These are phyloP conservation scores for Colletes collaris DNA, from an alignment of 2,888 invertebrate genomes.

Conservation along the genomic window DNA sequence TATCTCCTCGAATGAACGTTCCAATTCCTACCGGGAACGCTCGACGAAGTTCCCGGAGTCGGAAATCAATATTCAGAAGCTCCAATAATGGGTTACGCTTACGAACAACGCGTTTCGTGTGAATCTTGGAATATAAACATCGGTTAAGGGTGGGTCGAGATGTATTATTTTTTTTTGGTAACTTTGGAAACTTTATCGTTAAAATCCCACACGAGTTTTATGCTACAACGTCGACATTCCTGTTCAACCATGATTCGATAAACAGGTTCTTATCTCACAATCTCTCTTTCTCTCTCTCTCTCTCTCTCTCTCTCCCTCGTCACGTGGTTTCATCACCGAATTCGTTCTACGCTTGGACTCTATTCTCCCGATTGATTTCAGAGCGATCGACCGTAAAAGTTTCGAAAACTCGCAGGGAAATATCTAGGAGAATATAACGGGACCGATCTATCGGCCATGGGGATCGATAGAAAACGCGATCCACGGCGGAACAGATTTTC, in stretches of 20 bases:
- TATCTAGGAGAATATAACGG: conserved; percentile 15
- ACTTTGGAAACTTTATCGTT: conserved; percentile 7
- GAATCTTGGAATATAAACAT: conserved; percentile 8
- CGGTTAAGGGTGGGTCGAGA: background rate
- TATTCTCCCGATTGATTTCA: conserved; percentile 17
- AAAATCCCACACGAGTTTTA: conserved; percentile 15
- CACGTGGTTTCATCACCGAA: background rate
- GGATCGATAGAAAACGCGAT: background rate
- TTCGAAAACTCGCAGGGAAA: background rate
- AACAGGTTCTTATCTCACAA: conserved; percentile 56
- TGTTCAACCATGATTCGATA: conserved; percentile 45
- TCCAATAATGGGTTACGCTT: conserved; percentile 13
- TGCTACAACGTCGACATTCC: conserved; percentile 26
- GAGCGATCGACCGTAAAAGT: conserved; percentile 2
- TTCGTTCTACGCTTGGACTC: conserved; percentile 27
- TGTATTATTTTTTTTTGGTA: background rate
- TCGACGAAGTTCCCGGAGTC: background rate
- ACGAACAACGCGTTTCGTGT: background rate
- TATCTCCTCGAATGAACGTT: background rate
- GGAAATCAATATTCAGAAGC: conserved; percentile 22
- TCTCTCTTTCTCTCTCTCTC: conserved; percentile 3
- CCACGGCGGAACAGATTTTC: background rate
- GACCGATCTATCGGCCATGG: background rate
- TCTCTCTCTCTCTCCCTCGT: background rate
- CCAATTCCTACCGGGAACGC: background rate